Percentiles rank a stretch among this genome's conserved stretches.
Conservation (phyloP, 2,113 vertebrate species). For the Cygnus atratus region DNA sequence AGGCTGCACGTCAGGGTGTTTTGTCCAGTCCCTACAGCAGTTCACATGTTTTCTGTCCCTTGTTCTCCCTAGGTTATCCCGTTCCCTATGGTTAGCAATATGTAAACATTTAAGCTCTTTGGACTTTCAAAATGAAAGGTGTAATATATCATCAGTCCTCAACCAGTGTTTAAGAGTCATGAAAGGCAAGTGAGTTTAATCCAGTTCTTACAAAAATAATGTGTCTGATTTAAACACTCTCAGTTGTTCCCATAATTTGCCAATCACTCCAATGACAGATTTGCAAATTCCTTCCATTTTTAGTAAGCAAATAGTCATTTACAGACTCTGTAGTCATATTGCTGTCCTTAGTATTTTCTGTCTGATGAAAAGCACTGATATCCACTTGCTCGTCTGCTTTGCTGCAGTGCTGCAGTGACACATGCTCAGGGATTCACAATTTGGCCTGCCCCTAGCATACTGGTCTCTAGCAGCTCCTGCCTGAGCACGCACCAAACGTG, state of each 20-base stretch:
- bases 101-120: neutral
- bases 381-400: neutral
- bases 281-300: neutral
- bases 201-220: neutral
- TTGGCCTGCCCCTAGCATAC: neutral
- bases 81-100: neutral
- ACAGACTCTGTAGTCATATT: neutral
- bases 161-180: neutral
- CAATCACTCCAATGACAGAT: neutral
- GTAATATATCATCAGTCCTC: neutral
- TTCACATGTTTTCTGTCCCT: neutral
- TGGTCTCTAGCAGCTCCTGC: neutral
- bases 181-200: neutral
- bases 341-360: neutral
- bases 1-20: neutral
- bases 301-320: neutral
- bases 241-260: neutral
- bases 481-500: neutral
- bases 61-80: neutral
- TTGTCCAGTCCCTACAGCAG: fast-evolving
- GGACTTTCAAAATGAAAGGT: neutral
- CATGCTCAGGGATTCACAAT: fast-evolving
- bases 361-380: neutral
- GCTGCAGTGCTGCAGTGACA: neutral
- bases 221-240: neutral